Evolutionary conservation across 2,113 vertebrate species (phyloP), one percentile per base, ranked within the genome.

Genomic region (Nannobrachium achirus): DNA sequence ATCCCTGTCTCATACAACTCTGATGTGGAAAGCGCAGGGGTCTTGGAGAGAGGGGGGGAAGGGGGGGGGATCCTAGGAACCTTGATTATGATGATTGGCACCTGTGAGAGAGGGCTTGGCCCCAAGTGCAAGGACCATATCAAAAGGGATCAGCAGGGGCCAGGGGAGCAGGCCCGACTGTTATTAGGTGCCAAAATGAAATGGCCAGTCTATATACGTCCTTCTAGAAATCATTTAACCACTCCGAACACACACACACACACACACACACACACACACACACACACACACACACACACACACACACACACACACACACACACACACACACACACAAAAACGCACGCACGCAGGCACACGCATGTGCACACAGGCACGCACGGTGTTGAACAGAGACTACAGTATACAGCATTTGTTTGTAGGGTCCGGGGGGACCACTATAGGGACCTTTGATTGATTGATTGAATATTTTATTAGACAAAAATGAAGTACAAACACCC

Each of bases 151-250:
- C 86, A 86, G 82, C 78, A 46, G 44, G 85, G 85, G 80, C 81
- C 14, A 59, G 65, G 4, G n/a, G 56, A 64, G 80, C 84, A 33
- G 85, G 89, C 86, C 86, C 67, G 73, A 75, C 82, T 78, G 65
- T 88, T 90, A 90, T 90, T 84, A 89, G 86, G 69, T 84, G 82
- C 86, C 78, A 71, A 80, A 89, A 88, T 85, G 82, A 89, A 89
- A 88, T 66, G 73, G 75, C 73, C 51, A 80, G 76, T 68, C 74
- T 59, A 71, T n/a, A n/a, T 56, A 75, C 72, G 76, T 18, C 70
- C 81, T 82, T 81, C 81, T 78, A 83, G 74, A 85, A 89, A 86
- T 85, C 75, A 82, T 86, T 89, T 90, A 85, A 83, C 78, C 80
- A 74, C 73, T 75, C 25, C 81, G 19, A n/a, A n/a, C n/a, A n/a